phyloP scores from a whole-genome alignment of 2,113 vertebrate species.

The Ranitomeya imitator region DNA sequence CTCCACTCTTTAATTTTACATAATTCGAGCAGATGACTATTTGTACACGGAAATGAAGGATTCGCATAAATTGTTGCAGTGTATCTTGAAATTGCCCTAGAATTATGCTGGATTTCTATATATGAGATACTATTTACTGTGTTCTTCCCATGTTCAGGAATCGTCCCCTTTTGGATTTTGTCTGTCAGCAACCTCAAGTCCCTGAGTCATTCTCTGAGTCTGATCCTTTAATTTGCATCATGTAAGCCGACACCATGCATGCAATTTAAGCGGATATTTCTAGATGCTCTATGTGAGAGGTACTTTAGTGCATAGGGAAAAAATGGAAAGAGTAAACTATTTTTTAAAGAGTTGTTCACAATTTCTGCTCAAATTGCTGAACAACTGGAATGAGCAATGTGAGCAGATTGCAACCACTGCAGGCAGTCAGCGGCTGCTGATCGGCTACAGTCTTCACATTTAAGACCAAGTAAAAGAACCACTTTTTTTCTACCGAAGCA shows the following conservation, averaged over 20 bases:
- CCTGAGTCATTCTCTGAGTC: not conserved
- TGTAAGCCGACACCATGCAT: not conserved
- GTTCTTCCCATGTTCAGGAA: not conserved
- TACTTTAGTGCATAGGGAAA: not conserved
- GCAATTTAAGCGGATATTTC: not conserved
- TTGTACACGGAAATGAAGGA: not conserved
- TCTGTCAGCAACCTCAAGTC: not conserved
- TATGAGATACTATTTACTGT: not conserved
- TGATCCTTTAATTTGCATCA: not conserved
- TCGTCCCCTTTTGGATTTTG: not conserved
- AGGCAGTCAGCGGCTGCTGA: too few relatives aligned
- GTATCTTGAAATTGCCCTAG: too few relatives aligned
- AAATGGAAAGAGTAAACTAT: not conserved
- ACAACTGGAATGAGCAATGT: not conserved
- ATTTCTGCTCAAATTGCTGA: not conserved
- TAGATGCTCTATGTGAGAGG: not conserved
- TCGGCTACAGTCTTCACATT: too few relatives aligned
- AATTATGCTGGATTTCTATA: too few relatives aligned
- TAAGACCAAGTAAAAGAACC: too few relatives aligned
- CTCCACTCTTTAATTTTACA: too few relatives aligned
- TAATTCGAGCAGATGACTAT: not conserved
- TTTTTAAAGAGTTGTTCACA: not conserved
- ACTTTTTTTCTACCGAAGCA: too few relatives aligned
- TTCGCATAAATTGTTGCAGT: not conserved
- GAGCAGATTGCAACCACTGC: too few relatives aligned